These are phyloP conservation scores for Anguilla anguilla DNA, from an alignment of 2,797 vertebrate species.

Conservation along the genomic window DNA sequence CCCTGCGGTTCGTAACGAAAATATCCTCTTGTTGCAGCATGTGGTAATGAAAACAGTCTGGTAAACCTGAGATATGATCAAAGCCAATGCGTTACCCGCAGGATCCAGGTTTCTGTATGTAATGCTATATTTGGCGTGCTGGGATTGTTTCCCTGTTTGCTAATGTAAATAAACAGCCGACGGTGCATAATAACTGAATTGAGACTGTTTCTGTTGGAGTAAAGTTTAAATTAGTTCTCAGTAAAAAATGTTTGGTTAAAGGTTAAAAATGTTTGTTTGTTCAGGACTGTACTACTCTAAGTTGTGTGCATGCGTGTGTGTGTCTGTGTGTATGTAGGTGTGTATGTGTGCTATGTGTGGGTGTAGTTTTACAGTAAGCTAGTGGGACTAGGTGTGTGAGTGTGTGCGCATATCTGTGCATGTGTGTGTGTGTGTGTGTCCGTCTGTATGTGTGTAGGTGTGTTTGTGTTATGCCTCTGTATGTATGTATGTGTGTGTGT, in stretches of 20 bases:
- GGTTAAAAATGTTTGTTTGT: too few relatives aligned
- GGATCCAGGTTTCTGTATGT: neutral
- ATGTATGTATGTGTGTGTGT: constrained; percentile 17
- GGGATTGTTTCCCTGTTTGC: neutral
- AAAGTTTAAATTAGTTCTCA: neutral
- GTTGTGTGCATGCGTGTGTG: neutral
- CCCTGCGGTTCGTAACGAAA: neutral
- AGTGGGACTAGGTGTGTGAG: neutral
- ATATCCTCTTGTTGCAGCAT: neutral
- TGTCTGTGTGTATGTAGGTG: neutral
- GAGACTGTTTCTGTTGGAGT: neutral
- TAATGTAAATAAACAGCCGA: neutral
- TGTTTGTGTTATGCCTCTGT: neutral
- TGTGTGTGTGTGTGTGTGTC: neutral
- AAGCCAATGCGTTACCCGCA: neutral
- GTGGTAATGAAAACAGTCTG: neutral
- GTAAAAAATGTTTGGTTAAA: neutral
- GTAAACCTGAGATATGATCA: neutral
- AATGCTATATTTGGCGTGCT: neutral
- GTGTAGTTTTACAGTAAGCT: neutral
- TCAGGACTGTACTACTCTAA: neutral
- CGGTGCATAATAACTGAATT: neutral
- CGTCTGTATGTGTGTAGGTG: constrained; percentile 33
- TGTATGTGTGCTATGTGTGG: neutral
- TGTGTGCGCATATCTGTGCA: constrained; percentile 26